Evolutionary conservation across 2,888 invertebrate genomes (phyloP).

Genomic region (Drosophila fungiperda): DNA sequence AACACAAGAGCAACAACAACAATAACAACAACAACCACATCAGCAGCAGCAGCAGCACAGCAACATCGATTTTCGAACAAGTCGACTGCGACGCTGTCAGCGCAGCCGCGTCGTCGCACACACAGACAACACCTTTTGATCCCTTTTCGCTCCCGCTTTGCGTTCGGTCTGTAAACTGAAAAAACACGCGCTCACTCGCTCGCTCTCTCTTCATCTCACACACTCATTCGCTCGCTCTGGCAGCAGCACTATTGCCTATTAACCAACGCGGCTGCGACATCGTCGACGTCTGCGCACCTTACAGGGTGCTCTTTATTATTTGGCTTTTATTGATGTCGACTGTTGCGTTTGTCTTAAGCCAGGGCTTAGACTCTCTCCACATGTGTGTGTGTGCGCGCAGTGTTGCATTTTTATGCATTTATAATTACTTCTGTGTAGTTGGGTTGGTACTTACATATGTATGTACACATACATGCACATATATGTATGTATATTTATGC

Average conservation of each 20-base stretch:
- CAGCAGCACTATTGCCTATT: slow-evolving; percentile 59
- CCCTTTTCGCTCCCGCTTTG: slow-evolving; percentile 75
- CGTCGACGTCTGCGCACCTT: slow-evolving; percentile 56
- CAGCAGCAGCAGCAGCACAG: slow-evolving; percentile 25
- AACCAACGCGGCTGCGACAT: slow-evolving; percentile 61
- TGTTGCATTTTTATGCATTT: slow-evolving; percentile 77
- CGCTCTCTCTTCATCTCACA: slow-evolving; percentile 11
- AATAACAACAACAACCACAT: slow-evolving; percentile 29
- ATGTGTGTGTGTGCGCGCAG: slow-evolving; percentile 8
- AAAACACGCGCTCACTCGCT: slow-evolving; percentile 41
- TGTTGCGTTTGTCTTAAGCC: slow-evolving; percentile 50
- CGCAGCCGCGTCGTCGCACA: slow-evolving; percentile 25
- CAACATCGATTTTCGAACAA: slow-evolving; percentile 77
- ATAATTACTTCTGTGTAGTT: slow-evolving; percentile 69
- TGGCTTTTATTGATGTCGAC: slow-evolving; percentile 63
- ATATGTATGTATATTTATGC: slow-evolving; percentile 28
- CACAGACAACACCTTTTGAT: slow-evolving; percentile 72
- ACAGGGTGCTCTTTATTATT: slow-evolving; percentile 73
- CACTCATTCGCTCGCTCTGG: slow-evolving; percentile 11
- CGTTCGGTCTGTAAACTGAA: slow-evolving; percentile 19
- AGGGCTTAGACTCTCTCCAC: slow-evolving; percentile 40
- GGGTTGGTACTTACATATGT: slow-evolving; percentile 33
- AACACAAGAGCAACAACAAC: slow-evolving; percentile 27
- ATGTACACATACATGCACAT: background rate
- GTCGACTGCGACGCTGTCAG: slow-evolving; percentile 52